phyloP scores from a whole-genome alignment of 2,888 invertebrate species.

The Lydus trimaculatus region DNA sequence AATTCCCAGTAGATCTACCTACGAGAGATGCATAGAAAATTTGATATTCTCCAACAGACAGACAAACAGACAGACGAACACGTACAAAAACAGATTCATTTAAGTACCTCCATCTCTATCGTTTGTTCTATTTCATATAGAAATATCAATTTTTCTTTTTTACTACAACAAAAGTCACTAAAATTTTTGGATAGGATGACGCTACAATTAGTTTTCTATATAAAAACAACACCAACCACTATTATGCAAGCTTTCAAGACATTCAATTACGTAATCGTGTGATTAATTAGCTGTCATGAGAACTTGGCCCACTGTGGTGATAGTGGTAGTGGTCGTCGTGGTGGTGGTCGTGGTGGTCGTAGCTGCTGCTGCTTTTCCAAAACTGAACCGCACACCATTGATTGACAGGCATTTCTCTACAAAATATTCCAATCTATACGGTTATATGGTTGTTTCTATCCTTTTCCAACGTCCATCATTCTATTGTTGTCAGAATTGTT shows the following conservation, averaged over 20 bases:
- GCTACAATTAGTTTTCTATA: no score
- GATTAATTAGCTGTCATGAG: slow-evolving; percentile 22
- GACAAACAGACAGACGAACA: no score
- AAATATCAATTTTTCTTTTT: no score
- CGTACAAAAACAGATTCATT: no score
- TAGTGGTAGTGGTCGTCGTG: no score
- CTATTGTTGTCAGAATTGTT: no score
- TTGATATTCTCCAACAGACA: no score
- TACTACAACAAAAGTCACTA: no score
- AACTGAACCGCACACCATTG: slow-evolving; percentile 1
- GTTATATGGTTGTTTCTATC: background rate
- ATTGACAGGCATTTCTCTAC: background rate
- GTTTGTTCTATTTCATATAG: no score
- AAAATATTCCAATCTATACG: background rate
- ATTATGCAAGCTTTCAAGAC: slow-evolving; percentile 3
- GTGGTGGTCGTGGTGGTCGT: background rate
- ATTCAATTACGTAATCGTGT: slow-evolving; percentile 22
- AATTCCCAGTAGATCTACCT: background rate
- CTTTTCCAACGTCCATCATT: background rate
- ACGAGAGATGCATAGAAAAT: background rate
- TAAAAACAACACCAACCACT: no score
- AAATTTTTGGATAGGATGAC: no score
- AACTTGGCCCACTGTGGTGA: background rate
- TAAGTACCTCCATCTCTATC: no score
- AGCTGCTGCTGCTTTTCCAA: background rate